phyloP scores from a whole-genome alignment of 1,140 invertebrate species.

The Pseudachorutes palmiensis region DNA sequence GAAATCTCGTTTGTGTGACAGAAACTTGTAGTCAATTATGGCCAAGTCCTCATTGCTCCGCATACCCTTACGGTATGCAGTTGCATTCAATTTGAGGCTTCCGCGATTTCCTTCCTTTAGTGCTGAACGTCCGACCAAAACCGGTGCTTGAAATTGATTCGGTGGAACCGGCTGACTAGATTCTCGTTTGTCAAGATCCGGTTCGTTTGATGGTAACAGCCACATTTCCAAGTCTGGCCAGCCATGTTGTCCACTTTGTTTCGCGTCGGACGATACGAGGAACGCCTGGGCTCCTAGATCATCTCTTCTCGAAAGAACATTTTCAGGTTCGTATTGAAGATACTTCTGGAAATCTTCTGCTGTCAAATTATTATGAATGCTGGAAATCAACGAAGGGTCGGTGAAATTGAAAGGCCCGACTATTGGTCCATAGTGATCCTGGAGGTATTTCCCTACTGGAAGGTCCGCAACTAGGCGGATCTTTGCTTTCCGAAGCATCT shows the following conservation, averaged over 20 bases:
- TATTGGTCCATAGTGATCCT: constrained; percentile 27
- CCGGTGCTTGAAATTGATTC: not conserved
- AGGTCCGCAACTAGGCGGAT: constrained; percentile 39
- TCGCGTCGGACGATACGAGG: constrained; percentile 17
- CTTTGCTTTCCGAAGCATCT: constrained; percentile 39
- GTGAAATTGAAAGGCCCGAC: constrained; percentile 1
- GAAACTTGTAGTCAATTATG: constrained; percentile 16
- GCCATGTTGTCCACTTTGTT: not conserved
- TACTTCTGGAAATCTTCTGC: constrained; percentile 7
- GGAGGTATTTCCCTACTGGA: constrained; percentile 49
- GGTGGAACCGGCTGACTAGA: constrained; percentile 20
- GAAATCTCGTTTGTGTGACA: not conserved
- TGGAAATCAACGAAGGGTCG: constrained; percentile 8
- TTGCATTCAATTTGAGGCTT: not conserved
- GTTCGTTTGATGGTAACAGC: not conserved
- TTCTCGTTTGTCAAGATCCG: not conserved
- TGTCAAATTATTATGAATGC: constrained; percentile 7
- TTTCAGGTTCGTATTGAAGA: not conserved
- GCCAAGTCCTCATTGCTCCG: constrained; percentile 15
- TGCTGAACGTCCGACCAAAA: constrained; percentile 29
- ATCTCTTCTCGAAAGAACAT: not conserved
- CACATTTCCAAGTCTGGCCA: constrained; percentile 23
- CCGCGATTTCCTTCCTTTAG: constrained; percentile 40
- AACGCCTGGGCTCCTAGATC: constrained; percentile 16
- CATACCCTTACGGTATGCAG: too few relatives aligned